Percentiles rank a stretch among this genome's conserved stretches.
Conservation (phyloP, 2,888 invertebrate genomes). For the Philhelius pedissequus region DNA sequence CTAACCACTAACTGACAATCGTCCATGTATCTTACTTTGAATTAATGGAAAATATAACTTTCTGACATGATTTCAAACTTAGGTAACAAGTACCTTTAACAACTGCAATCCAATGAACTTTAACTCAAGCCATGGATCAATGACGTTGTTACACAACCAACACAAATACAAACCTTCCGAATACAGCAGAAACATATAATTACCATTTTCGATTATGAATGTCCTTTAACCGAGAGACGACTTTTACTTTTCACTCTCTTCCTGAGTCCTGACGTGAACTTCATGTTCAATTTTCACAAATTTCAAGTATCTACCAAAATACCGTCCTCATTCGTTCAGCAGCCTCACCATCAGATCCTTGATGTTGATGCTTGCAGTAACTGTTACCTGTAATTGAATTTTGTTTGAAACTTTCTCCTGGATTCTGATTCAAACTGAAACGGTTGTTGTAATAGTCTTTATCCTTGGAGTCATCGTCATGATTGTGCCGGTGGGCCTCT, state of each 20-base stretch:
- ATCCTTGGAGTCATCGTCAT: slow-evolving; percentile 1
- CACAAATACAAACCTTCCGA: background rate
- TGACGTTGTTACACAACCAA: slow-evolving; percentile 28
- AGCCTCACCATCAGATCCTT: background rate
- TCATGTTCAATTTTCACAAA: slow-evolving; percentile 50
- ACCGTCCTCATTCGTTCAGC: no score
- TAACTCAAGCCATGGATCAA: slow-evolving; percentile 23
- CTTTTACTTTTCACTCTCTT: slow-evolving; percentile 61
- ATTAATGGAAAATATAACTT: slow-evolving; percentile 34
- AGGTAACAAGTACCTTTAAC: background rate
- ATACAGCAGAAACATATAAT: slow-evolving; percentile 37
- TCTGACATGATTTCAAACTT: slow-evolving; percentile 18
- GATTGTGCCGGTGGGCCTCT: background rate
- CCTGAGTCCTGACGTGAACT: slow-evolving; percentile 29
- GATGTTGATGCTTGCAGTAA: slow-evolving; percentile 1
- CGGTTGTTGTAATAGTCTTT: slow-evolving; percentile 28
- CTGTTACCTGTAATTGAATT: slow-evolving; percentile 67
- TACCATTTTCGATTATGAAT: slow-evolving; percentile 63
- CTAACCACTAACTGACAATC: background rate
- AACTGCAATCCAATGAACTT: background rate
- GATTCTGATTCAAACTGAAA: background rate
- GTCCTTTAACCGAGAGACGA: slow-evolving; percentile 22
- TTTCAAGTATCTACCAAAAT: slow-evolving; percentile 3
- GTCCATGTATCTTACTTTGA: background rate
- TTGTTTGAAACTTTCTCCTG: slow-evolving; percentile 38